Percentiles rank a stretch among this genome's conserved stretches.
phyloP scores from a whole-genome alignment of 2,113 vertebrate species.

The Trogon surrucura region DNA sequence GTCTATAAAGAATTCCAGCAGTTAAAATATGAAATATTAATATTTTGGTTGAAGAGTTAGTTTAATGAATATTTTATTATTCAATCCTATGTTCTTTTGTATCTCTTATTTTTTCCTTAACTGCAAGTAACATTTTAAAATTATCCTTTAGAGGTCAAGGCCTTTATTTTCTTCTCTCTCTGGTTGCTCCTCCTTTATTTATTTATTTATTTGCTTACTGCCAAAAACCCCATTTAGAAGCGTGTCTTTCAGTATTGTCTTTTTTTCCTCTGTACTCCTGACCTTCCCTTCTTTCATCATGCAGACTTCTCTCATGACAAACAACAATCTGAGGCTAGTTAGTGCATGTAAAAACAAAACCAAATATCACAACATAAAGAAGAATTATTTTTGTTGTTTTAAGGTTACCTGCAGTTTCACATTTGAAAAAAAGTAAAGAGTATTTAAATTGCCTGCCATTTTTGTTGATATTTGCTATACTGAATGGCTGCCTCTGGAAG shows the following conservation, averaged over 20 bases:
- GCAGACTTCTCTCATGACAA: background rate
- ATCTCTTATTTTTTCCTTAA: background rate
- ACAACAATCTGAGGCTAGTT: background rate
- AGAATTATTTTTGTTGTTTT: background rate
- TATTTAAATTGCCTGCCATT: background rate
- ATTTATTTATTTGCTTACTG: background rate
- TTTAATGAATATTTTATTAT: slow-evolving; percentile 21
- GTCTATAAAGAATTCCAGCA: background rate
- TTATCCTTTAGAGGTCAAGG: background rate
- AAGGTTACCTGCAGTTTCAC: background rate
- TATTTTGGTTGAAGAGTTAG: background rate
- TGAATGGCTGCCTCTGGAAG: background rate
- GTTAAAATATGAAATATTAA: slow-evolving; percentile 16
- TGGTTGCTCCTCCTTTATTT: background rate
- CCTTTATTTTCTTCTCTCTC: background rate
- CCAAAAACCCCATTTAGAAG: background rate
- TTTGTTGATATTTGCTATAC: background rate
- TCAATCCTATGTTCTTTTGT: background rate
- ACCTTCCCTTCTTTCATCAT: background rate
- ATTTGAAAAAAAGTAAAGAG: background rate
- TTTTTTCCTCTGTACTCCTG: background rate
- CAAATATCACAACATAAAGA: background rate
- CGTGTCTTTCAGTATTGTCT: background rate
- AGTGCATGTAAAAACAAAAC: background rate
- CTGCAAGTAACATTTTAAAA: background rate